Evolutionary conservation across 1,140 invertebrate species (phyloP), one percentile per base, ranked within the genome.

Genomic region (Sminthurides bifidus): DNA sequence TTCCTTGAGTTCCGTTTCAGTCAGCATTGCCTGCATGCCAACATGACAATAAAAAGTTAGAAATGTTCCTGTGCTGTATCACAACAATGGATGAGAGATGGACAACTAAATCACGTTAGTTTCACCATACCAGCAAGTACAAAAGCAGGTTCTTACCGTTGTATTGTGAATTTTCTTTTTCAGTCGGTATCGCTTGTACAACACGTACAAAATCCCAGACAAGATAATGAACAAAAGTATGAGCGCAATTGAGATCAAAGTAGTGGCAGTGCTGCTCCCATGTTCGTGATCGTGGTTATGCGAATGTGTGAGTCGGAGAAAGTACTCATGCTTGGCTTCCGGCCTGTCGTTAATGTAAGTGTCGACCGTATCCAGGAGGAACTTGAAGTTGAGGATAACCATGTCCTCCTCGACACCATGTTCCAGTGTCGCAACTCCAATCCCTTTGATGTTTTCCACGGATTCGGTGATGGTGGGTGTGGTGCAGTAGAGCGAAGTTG

Each of bases 1-100:
- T 33, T 48, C 38, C 23, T 57, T 40, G 14, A 57, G 29, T 27
- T 57, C 55, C 2, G 38, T 40, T 52, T 43, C 37, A 1, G 55
- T 51, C 14, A 59, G 44, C 6, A n/a, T 19, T 10, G 12, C 10
- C 41, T 43, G 17, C 8, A 43, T 12, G 10, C 33, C 10, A 17
- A 37, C 33, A 12, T 12, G 17, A 37, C 17, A 12, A 12, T 12
- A 37, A 37, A 37, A 37, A 17, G 17, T 17, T 37, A 37, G 12
- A 37, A 37, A 37, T 37, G 10, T 37, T 12, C 33, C 10, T 17
- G 33, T 12, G 10, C 12, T 12, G 17, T 37, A 12, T 12, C 33
- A 17, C 33, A 37, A 17, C 17, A 17, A 37, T 17, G 33, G 33
- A 12, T 12, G 12, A 12, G 33, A 37, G 17, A 37, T 12, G 10